These are phyloP conservation scores for Stomatorhinus ivindoensis DNA, from an alignment of 2,113 vertebrate species.

Conservation along the genomic window DNA sequence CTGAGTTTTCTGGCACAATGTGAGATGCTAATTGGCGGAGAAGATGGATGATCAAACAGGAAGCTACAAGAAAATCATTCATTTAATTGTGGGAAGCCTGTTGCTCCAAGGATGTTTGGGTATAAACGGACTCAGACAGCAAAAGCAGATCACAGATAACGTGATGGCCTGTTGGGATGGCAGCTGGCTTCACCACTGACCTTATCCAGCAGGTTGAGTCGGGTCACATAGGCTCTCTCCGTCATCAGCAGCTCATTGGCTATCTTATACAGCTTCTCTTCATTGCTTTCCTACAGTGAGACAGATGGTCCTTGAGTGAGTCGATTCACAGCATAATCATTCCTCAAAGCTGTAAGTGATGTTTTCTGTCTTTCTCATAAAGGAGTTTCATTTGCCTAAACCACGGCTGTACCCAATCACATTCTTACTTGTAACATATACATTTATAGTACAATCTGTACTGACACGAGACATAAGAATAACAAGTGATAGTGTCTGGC, in stretches of 20 bases:
- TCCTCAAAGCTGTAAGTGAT: neutral
- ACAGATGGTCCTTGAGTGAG: neutral
- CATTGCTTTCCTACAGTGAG: constrained; percentile 77
- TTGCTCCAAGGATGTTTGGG: neutral
- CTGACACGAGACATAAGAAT: neutral
- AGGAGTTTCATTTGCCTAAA: neutral
- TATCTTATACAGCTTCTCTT: constrained; percentile 91
- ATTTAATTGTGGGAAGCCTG: neutral
- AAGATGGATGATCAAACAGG: neutral
- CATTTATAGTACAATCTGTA: neutral
- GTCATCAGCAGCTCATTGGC: constrained; percentile 90
- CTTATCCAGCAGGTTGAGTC: constrained; percentile 79
- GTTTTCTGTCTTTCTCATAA: neutral
- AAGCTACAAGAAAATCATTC: neutral
- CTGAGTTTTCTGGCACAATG: neutral
- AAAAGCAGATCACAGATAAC: neutral
- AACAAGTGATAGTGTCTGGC: neutral
- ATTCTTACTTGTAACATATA: neutral
- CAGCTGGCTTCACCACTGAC: constrained; percentile 28
- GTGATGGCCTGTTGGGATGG: neutral
- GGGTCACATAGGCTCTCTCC: constrained; percentile 83
- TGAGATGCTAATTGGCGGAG: neutral
- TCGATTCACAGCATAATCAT: neutral
- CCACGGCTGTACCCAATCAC: neutral
- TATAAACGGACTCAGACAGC: neutral